A percentile compares a stretch with the other conserved stretches of the same genome.
Evolutionary conservation across 2,888 invertebrate genomes (phyloP).

Genomic region (Furcula furcula): DNA sequence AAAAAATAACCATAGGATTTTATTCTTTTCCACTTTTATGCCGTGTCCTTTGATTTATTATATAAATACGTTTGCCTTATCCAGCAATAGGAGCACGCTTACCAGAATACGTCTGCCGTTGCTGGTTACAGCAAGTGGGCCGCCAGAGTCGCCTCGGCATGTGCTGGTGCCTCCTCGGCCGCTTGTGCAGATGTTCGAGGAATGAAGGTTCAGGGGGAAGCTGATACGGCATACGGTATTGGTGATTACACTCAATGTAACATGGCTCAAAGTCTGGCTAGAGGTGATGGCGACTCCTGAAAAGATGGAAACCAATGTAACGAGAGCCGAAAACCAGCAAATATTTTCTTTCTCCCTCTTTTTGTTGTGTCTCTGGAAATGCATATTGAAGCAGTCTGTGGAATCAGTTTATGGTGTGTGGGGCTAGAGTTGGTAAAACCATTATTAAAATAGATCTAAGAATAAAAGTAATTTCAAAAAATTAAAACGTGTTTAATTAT

Average conservation of each 20-base stretch:
- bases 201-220: slow-evolving; percentile 34
- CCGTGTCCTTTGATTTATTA: no score
- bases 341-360: no score
- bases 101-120: slow-evolving; percentile 35
- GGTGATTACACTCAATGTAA: slow-evolving; percentile 34
- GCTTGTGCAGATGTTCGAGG: slow-evolving; percentile 48
- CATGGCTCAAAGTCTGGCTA: slow-evolving; percentile 34
- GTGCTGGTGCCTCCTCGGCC: slow-evolving; percentile 35
- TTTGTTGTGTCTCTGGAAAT: no score
- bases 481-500: no score
- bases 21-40: no score
- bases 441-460: no score
- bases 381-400: no score
- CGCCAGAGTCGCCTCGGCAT: slow-evolving; percentile 54
- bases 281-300: slow-evolving; percentile 25
- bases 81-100: slow-evolving; percentile 10
- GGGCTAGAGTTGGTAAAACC: no score
- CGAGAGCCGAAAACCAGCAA: no score
- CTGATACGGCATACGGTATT: slow-evolving; percentile 33
- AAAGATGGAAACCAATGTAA: neutral
- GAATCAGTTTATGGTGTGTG: no score
- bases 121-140: slow-evolving; percentile 38
- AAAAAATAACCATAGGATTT: no score
- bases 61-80: neutral
- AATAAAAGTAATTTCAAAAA: no score